Evolutionary conservation across 2,888 invertebrate species (phyloP), one percentile per base, ranked within the genome.

Genomic region (Orgyia antiqua): DNA sequence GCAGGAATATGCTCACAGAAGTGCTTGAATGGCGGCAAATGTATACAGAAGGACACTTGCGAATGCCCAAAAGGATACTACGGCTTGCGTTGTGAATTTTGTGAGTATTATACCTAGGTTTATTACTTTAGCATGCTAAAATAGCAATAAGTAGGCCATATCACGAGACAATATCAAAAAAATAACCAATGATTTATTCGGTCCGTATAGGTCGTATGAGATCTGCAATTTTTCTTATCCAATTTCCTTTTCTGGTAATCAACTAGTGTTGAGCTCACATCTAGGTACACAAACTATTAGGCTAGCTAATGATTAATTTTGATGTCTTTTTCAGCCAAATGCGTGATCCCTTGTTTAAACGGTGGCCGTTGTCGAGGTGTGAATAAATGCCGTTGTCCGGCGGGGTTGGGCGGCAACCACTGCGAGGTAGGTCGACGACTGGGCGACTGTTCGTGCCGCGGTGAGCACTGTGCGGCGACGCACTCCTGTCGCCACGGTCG

Each of bases 1-100:
- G 2, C 78, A 96, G 96, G 96, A 46, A 96, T 97, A 63, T 97
- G 97, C 73, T 89, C 92, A 9, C 92, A 96, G 58, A 96, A 95
- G 71, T 98, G 98, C 75, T 82, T 94, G 42, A 97, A 98, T 69
- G 96, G 97, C 10, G 98, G 98, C 3, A 96, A 96, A 74, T 98
- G 98, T 68, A 91, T 97, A 53, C 96, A 96, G 69, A 97, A 96
- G 73, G 97, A 97, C 70, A 94, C 93, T 13, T 98, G 98, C 64
- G 93, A 94, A 55, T 98, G 97, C 75, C 90, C 94, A 0, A 94
- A 93, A 68, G 97, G 97, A 24, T 97, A 94, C 71, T 96, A 94
- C 65, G 98, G 97, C 36, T 84, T 93, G 27, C 91, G 92, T 35
- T 97, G 97, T 75, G 95, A 97, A 89, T 94, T 93, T 78, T 96